Conservation (phyloP, 2,113 vertebrate species). For the Perognathus longimembris region DNA sequence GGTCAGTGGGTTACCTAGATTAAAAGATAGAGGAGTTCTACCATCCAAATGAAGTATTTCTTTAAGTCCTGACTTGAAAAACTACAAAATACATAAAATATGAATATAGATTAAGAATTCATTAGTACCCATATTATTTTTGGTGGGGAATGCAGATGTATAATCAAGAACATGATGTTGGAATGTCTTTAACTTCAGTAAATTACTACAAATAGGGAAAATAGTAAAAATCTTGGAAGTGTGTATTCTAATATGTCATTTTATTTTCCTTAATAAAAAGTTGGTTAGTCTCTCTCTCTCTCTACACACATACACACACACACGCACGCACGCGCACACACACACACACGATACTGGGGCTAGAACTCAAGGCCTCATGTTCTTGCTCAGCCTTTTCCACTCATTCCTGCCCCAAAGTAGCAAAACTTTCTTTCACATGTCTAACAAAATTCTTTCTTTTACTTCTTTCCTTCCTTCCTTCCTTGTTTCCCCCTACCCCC, state of each 20-base stretch:
- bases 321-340: too few species aligned
- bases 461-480: too few species aligned
- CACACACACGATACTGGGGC: too few species aligned
- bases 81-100: not conserved
- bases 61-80: constrained; percentile 41
- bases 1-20: not conserved
- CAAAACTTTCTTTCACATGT: not conserved
- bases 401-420: too few species aligned
- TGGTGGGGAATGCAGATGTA: not conserved
- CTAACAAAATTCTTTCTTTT: not conserved
- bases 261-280: not conserved
- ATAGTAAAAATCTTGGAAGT: not conserved
- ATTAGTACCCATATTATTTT: not conserved
- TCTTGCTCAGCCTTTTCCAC: too few species aligned
- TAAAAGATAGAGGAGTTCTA: not conserved
- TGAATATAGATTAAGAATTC: constrained; percentile 5
- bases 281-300: too few species aligned
- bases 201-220: not conserved
- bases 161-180: not conserved
- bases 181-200: not conserved
- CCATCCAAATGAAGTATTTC: not conserved
- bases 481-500: too few species aligned
- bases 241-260: not conserved
- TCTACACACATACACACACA: too few species aligned
- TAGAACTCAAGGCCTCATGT: not conserved